A percentile compares a stretch with the other conserved stretches of the same genome.
Evolutionary conservation across 1,140 invertebrate species (phyloP).

Genomic region (Globodera ellingtonae): DNA sequence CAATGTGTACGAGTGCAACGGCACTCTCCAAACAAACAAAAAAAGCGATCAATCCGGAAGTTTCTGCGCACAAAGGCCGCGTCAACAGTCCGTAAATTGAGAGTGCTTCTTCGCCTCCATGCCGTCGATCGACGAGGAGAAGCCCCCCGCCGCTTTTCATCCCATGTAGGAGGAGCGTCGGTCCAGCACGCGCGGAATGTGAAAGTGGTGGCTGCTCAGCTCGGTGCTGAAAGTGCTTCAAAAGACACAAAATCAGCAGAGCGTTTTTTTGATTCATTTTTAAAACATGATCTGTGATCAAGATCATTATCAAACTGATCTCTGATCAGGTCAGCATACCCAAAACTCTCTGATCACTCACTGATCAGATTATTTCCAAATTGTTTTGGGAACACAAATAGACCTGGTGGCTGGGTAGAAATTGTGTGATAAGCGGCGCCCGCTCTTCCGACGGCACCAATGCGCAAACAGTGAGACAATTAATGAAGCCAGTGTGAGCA

Average conservation of each 20-base stretch:
- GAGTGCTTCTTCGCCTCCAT: too few species aligned
- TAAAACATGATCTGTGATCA: constrained; percentile 11
- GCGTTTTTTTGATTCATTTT: not conserved
- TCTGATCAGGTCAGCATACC: constrained; percentile 5
- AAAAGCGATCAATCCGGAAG: too few species aligned
- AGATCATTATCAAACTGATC: not conserved
- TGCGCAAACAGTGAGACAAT: constrained; percentile 18
- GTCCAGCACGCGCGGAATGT: constrained; percentile 29
- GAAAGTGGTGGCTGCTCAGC: constrained; percentile 33
- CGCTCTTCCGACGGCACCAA: constrained; percentile 17
- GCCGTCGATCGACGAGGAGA: too few species aligned
- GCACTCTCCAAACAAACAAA: too few species aligned
- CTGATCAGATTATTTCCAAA: not conserved
- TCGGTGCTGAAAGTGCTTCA: constrained; percentile 25
- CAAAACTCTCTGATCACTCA: not conserved
- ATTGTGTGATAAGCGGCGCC: not conserved
- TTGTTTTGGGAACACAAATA: not conserved
- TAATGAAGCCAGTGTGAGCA: constrained; percentile 20
- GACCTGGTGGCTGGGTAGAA: not conserved
- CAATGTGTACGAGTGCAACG: too few species aligned
- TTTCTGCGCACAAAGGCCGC: too few species aligned
- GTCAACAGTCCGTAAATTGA: too few species aligned
- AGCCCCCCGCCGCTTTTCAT: not conserved
- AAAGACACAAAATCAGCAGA: not conserved
- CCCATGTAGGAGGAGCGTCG: not conserved